Base-by-base conservation (phyloP, 2,113 vertebrate species). In the Felis chaus region DNA sequence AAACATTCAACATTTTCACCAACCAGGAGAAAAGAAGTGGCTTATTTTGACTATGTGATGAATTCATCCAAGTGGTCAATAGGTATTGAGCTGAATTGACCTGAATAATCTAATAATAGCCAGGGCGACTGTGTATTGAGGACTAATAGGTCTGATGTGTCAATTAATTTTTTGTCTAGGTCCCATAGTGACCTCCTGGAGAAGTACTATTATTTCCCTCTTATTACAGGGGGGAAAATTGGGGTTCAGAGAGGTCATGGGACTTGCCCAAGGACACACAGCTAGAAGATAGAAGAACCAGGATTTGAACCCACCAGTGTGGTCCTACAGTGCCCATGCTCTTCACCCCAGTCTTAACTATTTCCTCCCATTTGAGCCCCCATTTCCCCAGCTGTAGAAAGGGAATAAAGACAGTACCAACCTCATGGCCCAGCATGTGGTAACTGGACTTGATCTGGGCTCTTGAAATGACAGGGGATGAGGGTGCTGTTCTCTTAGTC, bases 41-140 rank as follows among this genome's bases (percentile, higher is more conserved):
- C 13, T 85, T 39, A 50, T 85, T 97, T 94, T 78, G 65, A 74
- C 36, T 31, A 7, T 16, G 36, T 78, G 89, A 93, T 91, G 29
- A 73, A 71, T 94, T 83, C 84, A 85, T 66, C 36, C 63, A 87
- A 65, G 45, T 15, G 50, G 31, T 86, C 90, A 83, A 9, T 93
- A 81, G 78, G 39, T 45, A 96, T 29, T 81, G 86, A 89, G 8
- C 73, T 13, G 55, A 95, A 76, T 91, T 96, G 95, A 93, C 57
- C 63, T 25, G 63, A 89, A 82, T 89, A 69, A 68, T 92, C 94
- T 63, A 55, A 84, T 85, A 87, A 31, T 78, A 85, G 93, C 50
- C 71, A 92, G 73, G 74, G 73, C 78, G 55, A 36, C 74, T n/a
- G 4, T 68, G 50, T 39, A 76, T 36, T 29, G 45, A 93, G 50